Percentiles rank a stretch among this genome's conserved stretches.
Conservation (phyloP, 2,113 vertebrate genomes). For the Phaethornis superciliosus region DNA sequence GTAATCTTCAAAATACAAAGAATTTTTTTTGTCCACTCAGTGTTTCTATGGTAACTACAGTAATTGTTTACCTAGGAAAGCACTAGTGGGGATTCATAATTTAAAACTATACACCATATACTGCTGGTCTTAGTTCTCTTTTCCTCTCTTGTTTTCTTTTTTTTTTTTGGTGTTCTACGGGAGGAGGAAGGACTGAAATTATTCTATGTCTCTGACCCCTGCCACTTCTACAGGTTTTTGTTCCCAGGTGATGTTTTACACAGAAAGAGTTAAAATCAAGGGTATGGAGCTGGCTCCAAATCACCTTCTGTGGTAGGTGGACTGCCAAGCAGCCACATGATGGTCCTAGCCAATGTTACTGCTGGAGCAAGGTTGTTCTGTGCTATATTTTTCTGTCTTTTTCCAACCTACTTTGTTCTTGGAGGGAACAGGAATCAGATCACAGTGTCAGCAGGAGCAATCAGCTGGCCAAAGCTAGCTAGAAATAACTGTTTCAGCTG, state of each 20-base stretch:
- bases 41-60: slow-evolving; percentile 10
- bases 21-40: not conserved
- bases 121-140: not conserved
- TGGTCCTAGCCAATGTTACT: not conserved
- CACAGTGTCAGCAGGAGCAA: not conserved
- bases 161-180: not conserved
- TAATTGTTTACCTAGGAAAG: slow-evolving; percentile 21
- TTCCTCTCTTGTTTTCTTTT: not conserved
- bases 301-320: slow-evolving; percentile 7
- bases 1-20: not conserved
- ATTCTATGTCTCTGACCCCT: not conserved
- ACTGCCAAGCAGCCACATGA: not conserved
- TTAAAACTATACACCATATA: not conserved
- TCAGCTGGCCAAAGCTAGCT: not conserved
- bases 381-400: not conserved
- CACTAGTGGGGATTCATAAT: not conserved
- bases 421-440: not conserved
- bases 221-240: not conserved
- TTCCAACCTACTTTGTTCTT: not conserved
- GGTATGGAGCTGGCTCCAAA: not conserved
- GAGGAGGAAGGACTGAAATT: not conserved
- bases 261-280: not conserved
- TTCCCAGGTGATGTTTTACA: not conserved
- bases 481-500: not conserved
- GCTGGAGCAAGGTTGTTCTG: not conserved